Percentiles rank a stretch among this genome's conserved stretches.
These are phyloP conservation scores for Sceloporus tristichus DNA, from an alignment of 2,113 vertebrate species.

Conservation along the genomic window DNA sequence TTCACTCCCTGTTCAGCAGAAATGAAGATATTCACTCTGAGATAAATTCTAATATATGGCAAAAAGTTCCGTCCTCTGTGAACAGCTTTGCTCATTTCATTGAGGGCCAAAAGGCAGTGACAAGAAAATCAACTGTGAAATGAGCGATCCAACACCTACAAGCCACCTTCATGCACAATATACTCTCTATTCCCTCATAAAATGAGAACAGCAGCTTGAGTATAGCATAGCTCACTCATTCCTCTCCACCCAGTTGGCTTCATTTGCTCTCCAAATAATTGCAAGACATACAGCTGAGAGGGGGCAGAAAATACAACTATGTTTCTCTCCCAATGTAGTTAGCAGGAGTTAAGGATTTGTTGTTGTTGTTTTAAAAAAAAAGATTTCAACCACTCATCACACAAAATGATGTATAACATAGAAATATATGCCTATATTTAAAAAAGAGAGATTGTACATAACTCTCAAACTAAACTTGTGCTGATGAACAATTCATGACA, in stretches of 20 bases:
- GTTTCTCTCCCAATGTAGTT: background rate
- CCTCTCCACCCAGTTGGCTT: conserved; percentile 22
- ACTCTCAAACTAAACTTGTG: background rate
- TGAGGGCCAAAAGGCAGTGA: background rate
- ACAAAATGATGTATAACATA: background rate
- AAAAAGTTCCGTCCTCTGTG: background rate
- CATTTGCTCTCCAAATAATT: conserved; percentile 19
- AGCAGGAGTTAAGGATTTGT: background rate
- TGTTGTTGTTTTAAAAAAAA: background rate
- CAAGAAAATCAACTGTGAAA: conserved; percentile 29
- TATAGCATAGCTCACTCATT: background rate
- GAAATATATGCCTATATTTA: background rate
- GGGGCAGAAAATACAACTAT: background rate
- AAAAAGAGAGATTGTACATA: background rate
- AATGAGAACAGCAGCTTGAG: conserved; percentile 1
- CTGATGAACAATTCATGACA: background rate
- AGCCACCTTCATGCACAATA: conserved; percentile 40
- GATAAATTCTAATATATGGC: conserved; percentile 10
- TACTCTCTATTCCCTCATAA: conserved; percentile 37
- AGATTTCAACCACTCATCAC: background rate
- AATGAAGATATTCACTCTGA: conserved; percentile 23
- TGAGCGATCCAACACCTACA: conserved; percentile 18
- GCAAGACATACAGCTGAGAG: background rate
- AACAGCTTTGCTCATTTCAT: conserved; percentile 14
- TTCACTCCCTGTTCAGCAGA: background rate